phyloP scores from a whole-genome alignment of 2,113 vertebrate genomes.

The Platysteira castanea region DNA sequence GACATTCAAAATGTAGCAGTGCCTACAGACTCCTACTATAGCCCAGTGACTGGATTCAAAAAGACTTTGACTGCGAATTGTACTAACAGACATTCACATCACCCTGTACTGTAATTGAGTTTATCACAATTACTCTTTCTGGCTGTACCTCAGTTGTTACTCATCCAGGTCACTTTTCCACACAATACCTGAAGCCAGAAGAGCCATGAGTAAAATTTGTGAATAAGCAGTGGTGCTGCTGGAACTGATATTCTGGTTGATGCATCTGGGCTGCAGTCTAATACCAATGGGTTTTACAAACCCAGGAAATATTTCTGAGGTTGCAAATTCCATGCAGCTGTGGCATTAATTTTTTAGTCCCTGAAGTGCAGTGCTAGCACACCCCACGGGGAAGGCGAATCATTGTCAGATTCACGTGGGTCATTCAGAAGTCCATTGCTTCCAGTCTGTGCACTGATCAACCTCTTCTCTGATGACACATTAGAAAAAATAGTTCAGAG shows the following conservation, averaged over 20 bases:
- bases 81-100: not conserved
- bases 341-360: not conserved
- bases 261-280: not conserved
- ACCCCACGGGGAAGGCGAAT: not conserved
- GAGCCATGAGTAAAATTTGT: not conserved
- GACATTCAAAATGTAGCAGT: not conserved
- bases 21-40: not conserved
- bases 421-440: not conserved
- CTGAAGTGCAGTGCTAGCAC: not conserved
- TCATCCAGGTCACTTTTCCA: not conserved
- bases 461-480: not conserved
- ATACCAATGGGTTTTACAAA: not conserved
- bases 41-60: not conserved
- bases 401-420: rapidly evolving
- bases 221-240: not conserved
- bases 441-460: not conserved
- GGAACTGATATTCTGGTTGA: not conserved
- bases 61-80: not conserved
- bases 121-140: not conserved
- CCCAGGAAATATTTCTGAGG: not conserved
- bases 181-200: not conserved
- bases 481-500: not conserved
- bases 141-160: not conserved
- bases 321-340: not conserved
- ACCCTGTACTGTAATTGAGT: not conserved